Conservation (phyloP, 1,140 invertebrate genomes). For the Cardiocondyla obscurior region DNA sequence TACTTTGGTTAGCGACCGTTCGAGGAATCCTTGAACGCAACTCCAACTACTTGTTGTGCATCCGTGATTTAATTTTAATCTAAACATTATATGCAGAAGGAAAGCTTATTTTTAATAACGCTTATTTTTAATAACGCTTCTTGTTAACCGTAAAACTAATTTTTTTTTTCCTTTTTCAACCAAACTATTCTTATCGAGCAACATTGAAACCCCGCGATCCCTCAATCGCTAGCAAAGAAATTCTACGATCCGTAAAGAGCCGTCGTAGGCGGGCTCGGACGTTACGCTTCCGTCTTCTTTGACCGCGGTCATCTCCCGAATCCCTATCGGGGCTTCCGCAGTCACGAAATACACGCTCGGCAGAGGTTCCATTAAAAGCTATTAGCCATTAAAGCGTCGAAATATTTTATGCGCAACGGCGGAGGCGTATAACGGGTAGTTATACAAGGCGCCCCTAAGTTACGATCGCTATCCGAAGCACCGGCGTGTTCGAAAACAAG, state of each 20-base stretch:
- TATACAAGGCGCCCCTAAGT: constrained; percentile 64
- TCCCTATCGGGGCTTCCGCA: constrained; percentile 48
- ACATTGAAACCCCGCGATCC: neutral
- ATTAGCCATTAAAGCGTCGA: constrained; percentile 77
- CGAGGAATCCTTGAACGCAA: neutral
- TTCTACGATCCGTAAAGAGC: constrained; percentile 17
- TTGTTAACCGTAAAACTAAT: neutral
- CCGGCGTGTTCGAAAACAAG: constrained; percentile 68
- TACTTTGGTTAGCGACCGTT: neutral
- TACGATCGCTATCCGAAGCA: constrained; percentile 56
- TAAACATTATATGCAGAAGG: too few species aligned
- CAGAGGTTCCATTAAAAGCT: constrained; percentile 76
- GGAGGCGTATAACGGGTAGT: constrained; percentile 66
- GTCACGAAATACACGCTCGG: constrained; percentile 57
- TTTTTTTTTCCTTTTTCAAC: neutral
- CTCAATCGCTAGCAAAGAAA: neutral
- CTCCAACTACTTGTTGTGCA: neutral
- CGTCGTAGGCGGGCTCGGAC: neutral
- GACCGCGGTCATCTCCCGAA: constrained; percentile 18
- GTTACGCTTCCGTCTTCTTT: constrained; percentile 41
- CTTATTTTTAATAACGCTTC: neutral
- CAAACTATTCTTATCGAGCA: neutral
- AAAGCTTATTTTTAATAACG: too few species aligned
- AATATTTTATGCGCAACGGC: constrained; percentile 77
- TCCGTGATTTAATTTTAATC: neutral